Evolutionary conservation across 1,140 invertebrate genomes (phyloP).

Genomic region (Laupala kohalensis): DNA sequence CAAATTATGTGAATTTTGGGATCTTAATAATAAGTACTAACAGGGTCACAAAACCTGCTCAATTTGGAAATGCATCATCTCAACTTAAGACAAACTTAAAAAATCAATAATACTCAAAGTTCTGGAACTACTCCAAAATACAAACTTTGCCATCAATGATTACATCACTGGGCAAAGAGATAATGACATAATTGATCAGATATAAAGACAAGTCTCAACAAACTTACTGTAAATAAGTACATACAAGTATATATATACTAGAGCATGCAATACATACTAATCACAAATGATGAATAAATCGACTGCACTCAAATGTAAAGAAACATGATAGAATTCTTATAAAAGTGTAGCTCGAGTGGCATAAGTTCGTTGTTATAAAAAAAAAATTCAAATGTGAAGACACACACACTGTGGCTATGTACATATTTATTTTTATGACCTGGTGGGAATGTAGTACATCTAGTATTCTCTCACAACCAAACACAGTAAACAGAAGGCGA

Average conservation of each 20-base stretch:
- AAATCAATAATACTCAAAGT: not conserved
- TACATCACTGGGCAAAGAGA: not conserved
- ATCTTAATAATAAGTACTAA: not conserved
- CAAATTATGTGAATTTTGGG: not conserved
- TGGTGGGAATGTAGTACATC: conserved; percentile 5
- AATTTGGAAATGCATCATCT: not conserved
- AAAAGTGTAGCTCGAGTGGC: not conserved
- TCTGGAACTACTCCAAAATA: not conserved
- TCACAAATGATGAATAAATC: not conserved
- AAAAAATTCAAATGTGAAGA: not conserved
- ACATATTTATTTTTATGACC: not conserved
- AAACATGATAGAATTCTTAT: not conserved
- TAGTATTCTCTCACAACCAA: conserved; percentile 6
- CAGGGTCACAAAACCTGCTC: not conserved
- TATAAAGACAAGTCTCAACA: not conserved
- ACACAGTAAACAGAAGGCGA: not conserved
- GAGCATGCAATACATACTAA: not conserved
- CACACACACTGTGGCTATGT: not conserved
- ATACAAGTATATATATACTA: not conserved
- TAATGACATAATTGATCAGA: not conserved
- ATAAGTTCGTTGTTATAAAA: not conserved
- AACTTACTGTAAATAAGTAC: not conserved
- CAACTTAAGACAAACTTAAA: not conserved
- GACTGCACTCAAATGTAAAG: not conserved
- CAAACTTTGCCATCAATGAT: not conserved